These are phyloP conservation scores for Nylanderia fulva DNA, from an alignment of 1,140 invertebrate genomes.

Conservation along the genomic window DNA sequence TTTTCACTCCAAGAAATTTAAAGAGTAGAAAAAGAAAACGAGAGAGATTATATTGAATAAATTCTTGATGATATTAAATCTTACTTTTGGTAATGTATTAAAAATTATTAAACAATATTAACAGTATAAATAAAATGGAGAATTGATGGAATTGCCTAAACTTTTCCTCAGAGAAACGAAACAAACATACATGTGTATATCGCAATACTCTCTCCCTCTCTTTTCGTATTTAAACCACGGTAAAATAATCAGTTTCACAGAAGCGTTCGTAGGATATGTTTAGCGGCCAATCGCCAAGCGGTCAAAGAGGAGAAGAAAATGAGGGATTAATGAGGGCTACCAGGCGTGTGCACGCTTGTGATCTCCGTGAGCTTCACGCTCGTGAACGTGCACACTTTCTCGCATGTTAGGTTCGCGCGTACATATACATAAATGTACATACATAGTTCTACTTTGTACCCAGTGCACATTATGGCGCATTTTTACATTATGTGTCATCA, in stretches of 20 bases:
- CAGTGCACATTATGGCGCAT: neutral
- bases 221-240: conserved; percentile 48
- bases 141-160: neutral
- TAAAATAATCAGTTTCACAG: conserved; percentile 60
- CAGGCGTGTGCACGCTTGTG: conserved; percentile 73
- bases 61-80: neutral
- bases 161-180: neutral
- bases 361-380: conserved; percentile 59
- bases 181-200: neutral
- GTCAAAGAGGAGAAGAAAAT: conserved; percentile 76
- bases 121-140: neutral
- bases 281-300: conserved; percentile 71
- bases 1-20: too few relatives aligned
- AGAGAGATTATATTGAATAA: neutral
- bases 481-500: conserved; percentile 32
- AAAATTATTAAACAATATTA: neutral
- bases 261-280: conserved; percentile 71
- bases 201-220: neutral
- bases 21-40: neutral
- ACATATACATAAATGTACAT: neutral
- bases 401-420: neutral
- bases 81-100: neutral
- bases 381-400: neutral
- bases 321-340: conserved; percentile 74
- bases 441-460: neutral